These are phyloP conservation scores for Sphaeramia orbicularis DNA, from an alignment of 2,797 vertebrate species.

Conservation along the genomic window DNA sequence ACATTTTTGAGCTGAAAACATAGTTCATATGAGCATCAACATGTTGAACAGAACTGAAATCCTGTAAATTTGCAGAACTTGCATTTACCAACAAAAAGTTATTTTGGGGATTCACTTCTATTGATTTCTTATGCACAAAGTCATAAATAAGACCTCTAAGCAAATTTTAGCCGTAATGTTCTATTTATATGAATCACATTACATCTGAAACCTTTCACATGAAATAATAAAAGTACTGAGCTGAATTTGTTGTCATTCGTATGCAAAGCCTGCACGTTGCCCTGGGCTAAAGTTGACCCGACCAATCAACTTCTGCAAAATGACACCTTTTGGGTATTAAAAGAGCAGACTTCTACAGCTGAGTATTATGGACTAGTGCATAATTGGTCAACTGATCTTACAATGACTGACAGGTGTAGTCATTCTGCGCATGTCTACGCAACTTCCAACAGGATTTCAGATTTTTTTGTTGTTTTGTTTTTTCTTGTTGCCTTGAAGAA, in stretches of 20 bases:
- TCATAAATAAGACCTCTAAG: no score
- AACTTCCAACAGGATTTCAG: conserved; percentile 14
- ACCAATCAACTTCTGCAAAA: conserved; percentile 41
- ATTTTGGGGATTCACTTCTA: no score
- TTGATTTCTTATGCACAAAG: no score
- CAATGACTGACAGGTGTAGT: conserved; percentile 39
- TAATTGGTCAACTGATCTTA: conserved; percentile 46
- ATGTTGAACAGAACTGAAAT: no score
- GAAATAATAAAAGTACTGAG: not conserved
- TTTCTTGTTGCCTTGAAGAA: not conserved
- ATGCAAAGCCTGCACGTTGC: not conserved
- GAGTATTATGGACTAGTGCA: conserved; percentile 27
- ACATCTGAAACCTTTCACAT: not conserved
- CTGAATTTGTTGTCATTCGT: conserved; percentile 21
- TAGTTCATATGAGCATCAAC: no score
- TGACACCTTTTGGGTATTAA: conserved; percentile 37
- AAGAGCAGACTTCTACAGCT: conserved; percentile 28
- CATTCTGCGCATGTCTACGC: no score
- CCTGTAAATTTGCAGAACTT: no score
- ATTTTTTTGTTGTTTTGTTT: no score
- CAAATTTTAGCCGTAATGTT: no score
- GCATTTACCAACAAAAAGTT: no score
- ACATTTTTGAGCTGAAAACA: no score
- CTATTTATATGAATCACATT: not conserved
- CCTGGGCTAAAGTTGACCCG: conserved; percentile 33